phyloP scores from a whole-genome alignment of 2,888 invertebrate genomes.

The Dolichomitus sp. region DNA sequence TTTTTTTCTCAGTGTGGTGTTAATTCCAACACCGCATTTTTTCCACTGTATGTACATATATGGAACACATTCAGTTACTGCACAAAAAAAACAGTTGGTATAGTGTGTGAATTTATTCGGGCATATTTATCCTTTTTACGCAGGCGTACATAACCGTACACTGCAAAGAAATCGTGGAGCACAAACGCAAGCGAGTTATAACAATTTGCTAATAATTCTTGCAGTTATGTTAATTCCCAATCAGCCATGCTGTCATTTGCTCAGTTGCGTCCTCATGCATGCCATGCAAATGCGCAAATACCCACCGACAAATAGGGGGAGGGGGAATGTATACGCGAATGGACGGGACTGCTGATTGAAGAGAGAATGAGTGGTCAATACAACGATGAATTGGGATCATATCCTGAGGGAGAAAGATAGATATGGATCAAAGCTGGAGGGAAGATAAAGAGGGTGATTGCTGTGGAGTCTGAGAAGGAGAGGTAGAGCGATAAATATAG shows the following conservation, averaged over 20 bases:
- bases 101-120: constrained; percentile 27
- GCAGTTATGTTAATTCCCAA: constrained; percentile 84
- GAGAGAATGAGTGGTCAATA: constrained; percentile 46
- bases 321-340: constrained; percentile 42
- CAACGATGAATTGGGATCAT: constrained; percentile 14
- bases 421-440: constrained; percentile 41
- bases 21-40: too few relatives aligned
- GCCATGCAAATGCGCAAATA: constrained; percentile 79
- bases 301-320: constrained; percentile 46
- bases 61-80: not conserved
- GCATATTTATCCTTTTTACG: constrained; percentile 38
- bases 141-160: constrained; percentile 8
- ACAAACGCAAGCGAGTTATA: constrained; percentile 78
- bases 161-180: constrained; percentile 41
- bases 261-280: constrained; percentile 73
- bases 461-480: constrained; percentile 28
- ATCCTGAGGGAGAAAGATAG: constrained; percentile 39
- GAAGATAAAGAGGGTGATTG: constrained; percentile 51
- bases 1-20: too few relatives aligned
- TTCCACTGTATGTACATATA: too few relatives aligned
- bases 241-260: constrained; percentile 72
- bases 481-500: constrained; percentile 53
- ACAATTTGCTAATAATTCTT: constrained; percentile 83
- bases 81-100: constrained; percentile 8
- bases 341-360: constrained; percentile 45